phyloP scores from a whole-genome alignment of 2,888 invertebrate species.

The Oscheius sp. region DNA sequence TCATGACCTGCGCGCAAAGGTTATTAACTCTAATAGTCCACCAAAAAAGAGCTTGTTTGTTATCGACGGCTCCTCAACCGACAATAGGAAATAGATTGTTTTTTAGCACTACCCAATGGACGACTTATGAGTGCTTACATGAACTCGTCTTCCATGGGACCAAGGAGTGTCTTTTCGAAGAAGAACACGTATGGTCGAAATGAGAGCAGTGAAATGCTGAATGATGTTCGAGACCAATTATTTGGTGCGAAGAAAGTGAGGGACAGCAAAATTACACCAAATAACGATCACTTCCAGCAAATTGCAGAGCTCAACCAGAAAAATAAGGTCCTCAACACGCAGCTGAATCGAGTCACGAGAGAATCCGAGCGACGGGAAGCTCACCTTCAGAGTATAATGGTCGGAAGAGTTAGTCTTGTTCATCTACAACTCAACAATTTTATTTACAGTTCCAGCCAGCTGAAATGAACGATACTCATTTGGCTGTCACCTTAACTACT shows the following conservation, averaged over 20 bases:
- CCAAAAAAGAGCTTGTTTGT: background rate
- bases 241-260: conserved; percentile 21
- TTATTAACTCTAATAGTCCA: too few species aligned
- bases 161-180: conserved; percentile 23
- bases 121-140: conserved; percentile 8
- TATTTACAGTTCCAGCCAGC: conserved; percentile 56
- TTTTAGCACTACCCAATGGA: conserved; percentile 13
- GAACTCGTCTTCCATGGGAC: conserved; percentile 10
- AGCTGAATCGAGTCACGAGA: conserved; percentile 45
- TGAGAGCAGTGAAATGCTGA: conserved; percentile 11
- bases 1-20: too few species aligned
- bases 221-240: conserved; percentile 22
- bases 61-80: background rate
- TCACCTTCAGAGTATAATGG: conserved; percentile 49
- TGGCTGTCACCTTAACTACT: conserved; percentile 49
- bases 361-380: conserved; percentile 52
- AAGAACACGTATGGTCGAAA: conserved; percentile 17
- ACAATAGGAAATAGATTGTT: conserved; percentile 9
- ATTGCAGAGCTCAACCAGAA: conserved; percentile 29
- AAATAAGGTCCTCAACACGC: conserved; percentile 36
- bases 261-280: background rate
- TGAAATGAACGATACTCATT: conserved; percentile 52
- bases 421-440: background rate
- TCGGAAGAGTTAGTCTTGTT: conserved; percentile 40
- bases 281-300: conserved; percentile 1